phyloP scores from a whole-genome alignment of 2,113 vertebrate genomes.

The Passer domesticus region DNA sequence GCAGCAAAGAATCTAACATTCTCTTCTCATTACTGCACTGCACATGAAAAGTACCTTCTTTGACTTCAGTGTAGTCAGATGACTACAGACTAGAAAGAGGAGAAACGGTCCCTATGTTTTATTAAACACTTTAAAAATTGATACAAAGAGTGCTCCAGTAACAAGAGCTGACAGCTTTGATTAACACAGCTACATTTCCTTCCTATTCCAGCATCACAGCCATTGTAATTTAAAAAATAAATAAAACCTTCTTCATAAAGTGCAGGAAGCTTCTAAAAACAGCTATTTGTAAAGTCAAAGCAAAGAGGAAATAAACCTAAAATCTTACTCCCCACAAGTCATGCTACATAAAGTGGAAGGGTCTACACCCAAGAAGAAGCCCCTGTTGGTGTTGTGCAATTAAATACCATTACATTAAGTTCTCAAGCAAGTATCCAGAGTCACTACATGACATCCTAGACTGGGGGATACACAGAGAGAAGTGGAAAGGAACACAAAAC shows the following conservation, averaged over 20 bases:
- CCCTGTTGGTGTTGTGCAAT: not conserved
- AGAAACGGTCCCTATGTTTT: constrained; percentile 12
- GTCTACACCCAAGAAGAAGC: not conserved
- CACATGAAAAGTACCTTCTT: not conserved
- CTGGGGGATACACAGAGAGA: not conserved
- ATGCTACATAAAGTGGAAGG: not conserved
- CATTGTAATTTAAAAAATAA: not conserved
- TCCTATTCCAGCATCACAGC: not conserved
- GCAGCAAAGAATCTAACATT: not conserved
- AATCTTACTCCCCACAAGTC: not conserved
- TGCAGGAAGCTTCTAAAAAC: not conserved
- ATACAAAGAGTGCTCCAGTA: constrained; percentile 21
- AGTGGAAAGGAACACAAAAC: not conserved
- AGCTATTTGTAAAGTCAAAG: not conserved
- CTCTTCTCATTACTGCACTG: not conserved
- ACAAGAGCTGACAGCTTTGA: constrained; percentile 16
- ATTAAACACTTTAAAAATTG: constrained; percentile 59
- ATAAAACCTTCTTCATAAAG: not conserved
- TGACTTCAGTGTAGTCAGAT: not conserved
- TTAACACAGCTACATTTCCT: not conserved
- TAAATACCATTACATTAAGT: not conserved
- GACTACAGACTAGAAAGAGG: not conserved
- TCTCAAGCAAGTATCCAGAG: not conserved
- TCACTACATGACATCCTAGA: not conserved
- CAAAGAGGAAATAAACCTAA: not conserved